These are phyloP conservation scores for Coranthus polyacanthus DNA, from an alignment of 2,797 vertebrate genomes.

Conservation along the genomic window DNA sequence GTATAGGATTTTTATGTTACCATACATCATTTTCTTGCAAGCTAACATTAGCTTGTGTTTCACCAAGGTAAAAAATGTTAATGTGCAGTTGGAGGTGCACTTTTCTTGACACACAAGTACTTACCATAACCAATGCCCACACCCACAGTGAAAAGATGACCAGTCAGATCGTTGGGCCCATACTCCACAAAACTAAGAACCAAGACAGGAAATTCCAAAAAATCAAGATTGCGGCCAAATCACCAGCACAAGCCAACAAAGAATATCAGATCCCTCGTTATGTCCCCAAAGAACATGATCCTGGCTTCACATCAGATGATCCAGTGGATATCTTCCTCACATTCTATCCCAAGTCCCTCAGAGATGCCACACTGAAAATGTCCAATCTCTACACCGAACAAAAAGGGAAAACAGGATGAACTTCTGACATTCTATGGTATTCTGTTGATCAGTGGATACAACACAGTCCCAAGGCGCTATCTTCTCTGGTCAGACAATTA, in stretches of 20 bases:
- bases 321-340: constrained; percentile 13
- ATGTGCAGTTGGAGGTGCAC: too few relatives aligned
- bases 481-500: too few relatives aligned
- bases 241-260: constrained; percentile 6
- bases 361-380: constrained; percentile 10
- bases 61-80: too few relatives aligned
- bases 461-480: too few relatives aligned
- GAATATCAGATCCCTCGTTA: neutral
- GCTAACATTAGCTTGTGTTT: too few relatives aligned
- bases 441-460: too few relatives aligned
- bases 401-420: too few relatives aligned
- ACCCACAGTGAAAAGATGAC: constrained; percentile 10
- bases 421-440: too few relatives aligned
- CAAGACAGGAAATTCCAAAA: constrained; percentile 14
- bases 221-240: constrained; percentile 9
- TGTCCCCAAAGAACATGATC: constrained; percentile 1
- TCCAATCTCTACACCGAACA: constrained; percentile 4
- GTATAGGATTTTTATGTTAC: too few relatives aligned
- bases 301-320: constrained; percentile 6
- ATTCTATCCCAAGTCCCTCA: constrained; percentile 13
- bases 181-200: constrained; percentile 14
- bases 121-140: too few relatives aligned
- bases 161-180: constrained; percentile 12
- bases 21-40: too few relatives aligned
- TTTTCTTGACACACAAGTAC: too few relatives aligned